phyloP scores from a whole-genome alignment of 2,888 invertebrate species.

The Nemapogon koenigi region DNA sequence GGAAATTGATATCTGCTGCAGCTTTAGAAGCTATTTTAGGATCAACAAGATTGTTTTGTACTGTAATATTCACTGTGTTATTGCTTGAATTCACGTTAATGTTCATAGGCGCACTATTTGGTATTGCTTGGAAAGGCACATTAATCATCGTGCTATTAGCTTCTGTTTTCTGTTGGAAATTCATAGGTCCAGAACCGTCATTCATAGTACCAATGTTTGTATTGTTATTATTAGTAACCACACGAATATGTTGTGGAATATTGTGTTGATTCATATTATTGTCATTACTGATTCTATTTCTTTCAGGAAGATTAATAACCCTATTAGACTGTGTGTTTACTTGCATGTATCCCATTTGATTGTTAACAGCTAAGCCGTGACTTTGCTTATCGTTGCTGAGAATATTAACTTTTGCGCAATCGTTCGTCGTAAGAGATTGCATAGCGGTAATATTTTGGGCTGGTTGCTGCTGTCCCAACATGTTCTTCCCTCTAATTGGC shows the following conservation, averaged over 20 bases:
- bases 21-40: slow-evolving; percentile 55
- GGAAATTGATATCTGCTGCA: slow-evolving; percentile 45
- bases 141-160: slow-evolving; percentile 53
- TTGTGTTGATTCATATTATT: slow-evolving; percentile 44
- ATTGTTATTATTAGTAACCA: slow-evolving; percentile 46
- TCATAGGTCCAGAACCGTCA: slow-evolving; percentile 32
- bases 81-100: slow-evolving; percentile 59
- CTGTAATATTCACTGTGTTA: slow-evolving; percentile 56
- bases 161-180: slow-evolving; percentile 51
- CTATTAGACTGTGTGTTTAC: slow-evolving; percentile 53
- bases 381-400: slow-evolving; percentile 44
- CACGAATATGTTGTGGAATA: slow-evolving; percentile 52
- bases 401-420: slow-evolving; percentile 49
- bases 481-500: slow-evolving; percentile 43
- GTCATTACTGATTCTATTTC: slow-evolving; percentile 44
- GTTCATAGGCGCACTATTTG: slow-evolving; percentile 59
- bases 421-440: slow-evolving; percentile 36
- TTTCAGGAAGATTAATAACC: slow-evolving; percentile 53
- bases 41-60: slow-evolving; percentile 56
- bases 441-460: slow-evolving; percentile 31
- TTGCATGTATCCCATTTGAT: slow-evolving; percentile 54
- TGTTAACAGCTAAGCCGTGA: slow-evolving; percentile 47
- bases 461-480: slow-evolving; percentile 40
- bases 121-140: slow-evolving; percentile 58
- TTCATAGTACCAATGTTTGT: slow-evolving; percentile 37